Evolutionary conservation across 2,888 invertebrate genomes (phyloP), one percentile per base, ranked within the genome.

Genomic region (Frankliniella fusca): DNA sequence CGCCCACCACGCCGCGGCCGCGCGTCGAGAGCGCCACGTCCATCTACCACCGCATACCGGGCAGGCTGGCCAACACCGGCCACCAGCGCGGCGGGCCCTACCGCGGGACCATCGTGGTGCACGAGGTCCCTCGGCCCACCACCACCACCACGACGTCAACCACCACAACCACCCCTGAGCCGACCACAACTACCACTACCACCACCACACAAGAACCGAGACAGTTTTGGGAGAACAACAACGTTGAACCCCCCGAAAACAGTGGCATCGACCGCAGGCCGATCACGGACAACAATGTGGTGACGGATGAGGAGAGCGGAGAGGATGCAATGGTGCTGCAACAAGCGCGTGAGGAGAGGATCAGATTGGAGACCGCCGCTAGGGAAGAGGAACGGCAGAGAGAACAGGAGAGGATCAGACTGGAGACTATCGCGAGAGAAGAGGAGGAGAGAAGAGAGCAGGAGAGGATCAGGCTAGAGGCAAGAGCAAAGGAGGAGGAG

Each of bases 11-110:
- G 27, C 70, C 70, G 8, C 23, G 70, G 27, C 70, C 70, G 70
- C 23, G 23, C 23, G 27, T 12, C 11, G 23, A 76, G 70, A 12
- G 27, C 9, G 70, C 27, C 23, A 76, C 70, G 23, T 76, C 70
- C 27, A 76, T 76, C 70, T 76, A 76, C 70, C 70, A 76, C 70
- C 70, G 70, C 70, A 76, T 76, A 23, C 70, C 70, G 23, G 70
- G 70, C 27, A 23, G 70, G 70, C 70, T 76, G 70, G 70, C 38
- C 38, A 38, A 76, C 70, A 27, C 70, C 70, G 70, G 27, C 27
- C 70, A 76, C 27, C 70, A 61, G 61, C 61, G 61, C 61, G 54
- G 54, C 7, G 61, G 61, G 20, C 61, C 18, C 61, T n/a, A 61
- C 61, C 11, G 61, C 15, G 61, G 61, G 7, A 61, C 61, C 61